phyloP scores from a whole-genome alignment of 1,140 invertebrate genomes.

The Plectrocnemia conspersa region DNA sequence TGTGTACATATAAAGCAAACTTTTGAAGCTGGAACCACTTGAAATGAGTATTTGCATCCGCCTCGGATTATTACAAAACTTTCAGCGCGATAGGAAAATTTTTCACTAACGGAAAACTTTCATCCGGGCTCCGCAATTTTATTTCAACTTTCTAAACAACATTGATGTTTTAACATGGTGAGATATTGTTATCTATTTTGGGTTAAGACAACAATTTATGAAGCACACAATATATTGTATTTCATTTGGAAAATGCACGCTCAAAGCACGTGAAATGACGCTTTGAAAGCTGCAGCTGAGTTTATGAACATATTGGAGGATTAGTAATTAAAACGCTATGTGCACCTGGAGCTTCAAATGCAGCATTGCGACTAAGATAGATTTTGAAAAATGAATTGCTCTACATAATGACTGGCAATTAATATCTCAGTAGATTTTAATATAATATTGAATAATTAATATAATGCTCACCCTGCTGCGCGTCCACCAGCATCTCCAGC shows the following conservation, averaged over 20 bases:
- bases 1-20: too few species aligned
- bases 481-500: constrained; percentile 68
- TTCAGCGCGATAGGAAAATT: not conserved
- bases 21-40: not conserved
- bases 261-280: too few species aligned
- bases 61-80: constrained; percentile 19
- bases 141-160: not conserved
- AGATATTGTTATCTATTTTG: not conserved
- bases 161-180: not conserved
- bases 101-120: not conserved
- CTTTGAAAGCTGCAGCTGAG: not conserved
- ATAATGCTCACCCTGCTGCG: constrained; percentile 63
- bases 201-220: too few species aligned
- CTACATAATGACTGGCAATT: too few species aligned
- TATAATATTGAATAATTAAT: not conserved
- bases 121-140: not conserved
- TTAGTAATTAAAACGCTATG: too few species aligned
- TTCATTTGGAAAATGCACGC: too few species aligned
- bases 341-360: too few species aligned
- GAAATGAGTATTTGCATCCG: constrained; percentile 9
- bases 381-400: too few species aligned
- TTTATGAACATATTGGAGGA: too few species aligned
- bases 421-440: not conserved
- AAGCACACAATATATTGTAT: too few species aligned
- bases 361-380: too few species aligned